Evolutionary conservation across 2,888 invertebrate genomes (phyloP).

Genomic region (Rhyacophila evoluta): DNA sequence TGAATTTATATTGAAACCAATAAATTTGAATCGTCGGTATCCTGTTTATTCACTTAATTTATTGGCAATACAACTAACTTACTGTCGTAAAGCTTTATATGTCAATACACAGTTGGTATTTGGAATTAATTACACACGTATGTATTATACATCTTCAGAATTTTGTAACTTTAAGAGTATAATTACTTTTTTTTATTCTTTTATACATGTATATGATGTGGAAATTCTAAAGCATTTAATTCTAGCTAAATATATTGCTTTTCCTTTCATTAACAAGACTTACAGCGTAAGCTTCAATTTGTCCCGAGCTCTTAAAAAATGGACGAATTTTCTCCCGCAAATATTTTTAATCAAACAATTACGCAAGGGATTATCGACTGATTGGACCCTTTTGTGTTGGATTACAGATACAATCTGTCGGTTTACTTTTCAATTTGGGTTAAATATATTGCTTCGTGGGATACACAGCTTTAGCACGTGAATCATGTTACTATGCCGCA

Average conservation of each 20-base stretch:
- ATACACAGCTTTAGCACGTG: background rate
- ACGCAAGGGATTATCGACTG: conserved; percentile 4
- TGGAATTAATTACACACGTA: too few relatives aligned
- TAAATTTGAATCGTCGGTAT: too few relatives aligned
- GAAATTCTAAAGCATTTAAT: too few relatives aligned
- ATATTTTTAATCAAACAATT: conserved; percentile 15
- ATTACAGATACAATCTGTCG: background rate
- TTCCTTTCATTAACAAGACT: background rate
- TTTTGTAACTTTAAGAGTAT: too few relatives aligned
- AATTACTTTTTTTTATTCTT: too few relatives aligned
- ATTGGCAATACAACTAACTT: too few relatives aligned
- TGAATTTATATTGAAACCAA: too few relatives aligned
- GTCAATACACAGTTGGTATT: too few relatives aligned
- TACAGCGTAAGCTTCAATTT: background rate
- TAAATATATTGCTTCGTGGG: background rate
- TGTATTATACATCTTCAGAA: too few relatives aligned
- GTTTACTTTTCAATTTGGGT: background rate
- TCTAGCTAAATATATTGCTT: background rate
- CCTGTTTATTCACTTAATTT: too few relatives aligned
- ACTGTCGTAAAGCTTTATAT: too few relatives aligned
- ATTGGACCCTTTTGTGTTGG: background rate
- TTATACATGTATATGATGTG: too few relatives aligned
- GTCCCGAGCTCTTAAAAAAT: background rate
- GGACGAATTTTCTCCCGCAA: background rate
- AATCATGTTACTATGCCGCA: background rate